Evolutionary conservation across 2,113 vertebrate species (phyloP).

Genomic region (Callionymus lyra): DNA sequence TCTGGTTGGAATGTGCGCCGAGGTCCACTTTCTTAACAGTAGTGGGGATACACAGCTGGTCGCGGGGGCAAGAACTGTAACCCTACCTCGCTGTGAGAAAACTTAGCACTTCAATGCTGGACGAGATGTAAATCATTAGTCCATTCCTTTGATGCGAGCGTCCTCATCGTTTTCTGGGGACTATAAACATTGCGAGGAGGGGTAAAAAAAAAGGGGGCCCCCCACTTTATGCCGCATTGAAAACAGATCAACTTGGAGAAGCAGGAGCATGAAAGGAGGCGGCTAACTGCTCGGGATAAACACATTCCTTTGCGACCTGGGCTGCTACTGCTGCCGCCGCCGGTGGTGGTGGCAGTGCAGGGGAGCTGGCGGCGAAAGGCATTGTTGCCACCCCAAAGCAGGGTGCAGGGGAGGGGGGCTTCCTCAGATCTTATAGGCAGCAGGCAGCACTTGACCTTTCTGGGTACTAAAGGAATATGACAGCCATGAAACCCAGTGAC

Average conservation of each 20-base stretch:
- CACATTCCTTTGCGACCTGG: conserved; percentile 50
- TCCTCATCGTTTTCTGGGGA: conserved; percentile 44
- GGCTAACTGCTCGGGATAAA: conserved; percentile 54
- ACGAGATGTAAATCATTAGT: conserved; percentile 44
- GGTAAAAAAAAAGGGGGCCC: conserved; percentile 29
- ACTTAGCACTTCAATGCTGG: conserved; percentile 22
- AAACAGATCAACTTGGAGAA: conserved; percentile 48
- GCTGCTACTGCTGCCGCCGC: conserved; percentile 40
- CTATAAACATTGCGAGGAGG: conserved; percentile 43
- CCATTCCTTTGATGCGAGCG: conserved; percentile 34
- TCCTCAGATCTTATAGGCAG: conserved; percentile 68
- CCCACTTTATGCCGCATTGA: conserved; percentile 28
- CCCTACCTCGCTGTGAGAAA: conserved; percentile 21
- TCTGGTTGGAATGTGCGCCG: conserved; percentile 25
- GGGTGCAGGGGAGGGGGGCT: conserved; percentile 26
- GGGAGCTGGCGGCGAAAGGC: conserved; percentile 40
- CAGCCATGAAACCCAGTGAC: conserved; percentile 65
- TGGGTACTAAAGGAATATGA: conserved; percentile 74
- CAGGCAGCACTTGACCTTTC: conserved; percentile 72
- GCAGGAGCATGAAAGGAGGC: conserved; percentile 46
- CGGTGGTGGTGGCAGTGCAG: conserved; percentile 37
- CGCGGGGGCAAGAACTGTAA: conserved; percentile 24
- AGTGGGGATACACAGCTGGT: conserved; percentile 34
- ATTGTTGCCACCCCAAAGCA: conserved; percentile 50
- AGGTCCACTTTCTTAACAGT: conserved; percentile 25